Percentiles rank a stretch among this genome's conserved stretches.
These are phyloP conservation scores for Probosciger aterrimus DNA, from an alignment of 2,113 vertebrate species.

Conservation along the genomic window DNA sequence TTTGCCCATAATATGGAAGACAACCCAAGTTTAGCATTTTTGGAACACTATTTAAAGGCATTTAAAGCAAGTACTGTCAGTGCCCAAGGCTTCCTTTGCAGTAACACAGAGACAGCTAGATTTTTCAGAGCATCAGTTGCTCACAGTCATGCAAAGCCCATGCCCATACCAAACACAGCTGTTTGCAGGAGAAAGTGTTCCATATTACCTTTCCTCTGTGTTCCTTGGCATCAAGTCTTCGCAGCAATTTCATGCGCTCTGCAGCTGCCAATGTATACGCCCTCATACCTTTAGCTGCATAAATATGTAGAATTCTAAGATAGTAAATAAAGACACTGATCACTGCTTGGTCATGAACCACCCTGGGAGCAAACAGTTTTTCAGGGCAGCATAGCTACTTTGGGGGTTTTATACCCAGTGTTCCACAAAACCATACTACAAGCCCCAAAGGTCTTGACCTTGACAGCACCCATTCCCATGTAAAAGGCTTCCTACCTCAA, in stretches of 20 bases:
- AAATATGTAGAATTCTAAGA: conserved; percentile 71
- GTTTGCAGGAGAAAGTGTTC: neutral
- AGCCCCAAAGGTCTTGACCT: neutral
- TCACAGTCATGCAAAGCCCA: neutral
- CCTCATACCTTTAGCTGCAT: conserved; percentile 63
- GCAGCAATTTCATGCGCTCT: conserved; percentile 44
- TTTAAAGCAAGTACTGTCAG: accelerated
- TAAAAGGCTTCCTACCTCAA: neutral
- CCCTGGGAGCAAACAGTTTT: neutral
- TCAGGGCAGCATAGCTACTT: neutral
- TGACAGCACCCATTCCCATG: neutral
- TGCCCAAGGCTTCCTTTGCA: neutral
- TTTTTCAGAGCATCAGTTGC: neutral
- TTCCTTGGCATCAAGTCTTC: conserved; percentile 52
- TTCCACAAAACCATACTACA: neutral
- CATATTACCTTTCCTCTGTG: conserved; percentile 65
- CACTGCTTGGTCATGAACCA: neutral
- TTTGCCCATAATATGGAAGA: neutral
- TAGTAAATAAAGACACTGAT: conserved; percentile 30
- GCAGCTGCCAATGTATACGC: conserved; percentile 30
- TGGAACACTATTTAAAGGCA: neutral
- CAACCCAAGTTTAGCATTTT: neutral
- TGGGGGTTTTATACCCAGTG: neutral
- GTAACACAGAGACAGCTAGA: neutral
- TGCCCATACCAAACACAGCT: neutral